Base-by-base conservation (phyloP, 1,140 invertebrate species). In the Tenebrio molitor region DNA sequence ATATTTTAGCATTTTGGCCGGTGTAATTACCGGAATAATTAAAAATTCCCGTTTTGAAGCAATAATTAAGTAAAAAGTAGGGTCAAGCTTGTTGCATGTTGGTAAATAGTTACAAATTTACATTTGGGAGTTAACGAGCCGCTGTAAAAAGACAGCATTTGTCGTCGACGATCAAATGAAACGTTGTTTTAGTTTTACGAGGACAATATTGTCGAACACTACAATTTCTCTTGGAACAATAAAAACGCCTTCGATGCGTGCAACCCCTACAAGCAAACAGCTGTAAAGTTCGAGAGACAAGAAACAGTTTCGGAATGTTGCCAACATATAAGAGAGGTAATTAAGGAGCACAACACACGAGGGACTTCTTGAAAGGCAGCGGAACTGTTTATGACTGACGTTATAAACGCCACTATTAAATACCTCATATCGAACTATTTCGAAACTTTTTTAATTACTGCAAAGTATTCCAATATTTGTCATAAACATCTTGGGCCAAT, bases 321-420 rank as follows among this genome's bases (percentile, higher is more conserved):
- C 50, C 50, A 58, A 58, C 50, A 58, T 58, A 58, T 50, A 50
- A 50, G 44, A 58, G 50, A 58, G 50, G 50, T 58, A 58, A 58
- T 58, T 58, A 58, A 25, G 23, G 23, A 58, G 14, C 23, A 34
- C 23, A 58, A 14, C 23, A 15, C 23, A 58, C 50, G 8, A 29
- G 50, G 50, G 50, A 58, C 23, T 58, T 58, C 50, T 58, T 25
- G 29, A 58, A 12, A 29, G 50, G 23, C 44, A 50, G 36, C 25
- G 8, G n/a, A 58, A 58, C n/a, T 29, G 17, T 58, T 58, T 58
- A 58, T 58, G 50, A 58, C 4, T 29, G 23, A 29, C 23, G 5
- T n/a, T n/a, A n/a, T 14, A n/a, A 21, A 33, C 29, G 29, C 29
- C 29, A 33, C 10, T 33, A 39, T 39, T n/a, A 39, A 39, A 12